Conservation (phyloP, 2,113 vertebrate genomes). For the Suncus etruscus region DNA sequence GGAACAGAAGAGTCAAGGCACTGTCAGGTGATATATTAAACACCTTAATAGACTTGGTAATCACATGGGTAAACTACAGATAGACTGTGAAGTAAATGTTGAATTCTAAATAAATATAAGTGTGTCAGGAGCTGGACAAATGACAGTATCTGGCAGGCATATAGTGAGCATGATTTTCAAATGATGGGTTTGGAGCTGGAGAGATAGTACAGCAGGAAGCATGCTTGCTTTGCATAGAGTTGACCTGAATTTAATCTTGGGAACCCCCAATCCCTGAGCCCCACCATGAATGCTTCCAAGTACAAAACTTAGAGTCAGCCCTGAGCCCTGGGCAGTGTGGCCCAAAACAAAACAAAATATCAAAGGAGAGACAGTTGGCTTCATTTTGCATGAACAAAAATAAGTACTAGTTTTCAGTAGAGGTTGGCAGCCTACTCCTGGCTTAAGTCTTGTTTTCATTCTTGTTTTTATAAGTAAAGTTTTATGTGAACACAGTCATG, state of each 20-base stretch:
- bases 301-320: too few relatives aligned
- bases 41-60: background rate
- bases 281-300: too few relatives aligned
- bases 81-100: background rate
- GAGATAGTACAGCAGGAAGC: too few relatives aligned
- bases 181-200: background rate
- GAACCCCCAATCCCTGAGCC: too few relatives aligned
- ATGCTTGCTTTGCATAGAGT: too few relatives aligned
- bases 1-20: slow-evolving; percentile 5
- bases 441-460: background rate
- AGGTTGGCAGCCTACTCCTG: too few relatives aligned
- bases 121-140: background rate
- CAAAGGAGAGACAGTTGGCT: too few relatives aligned
- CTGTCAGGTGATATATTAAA: background rate
- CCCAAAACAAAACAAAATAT: too few relatives aligned
- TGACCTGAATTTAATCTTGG: too few relatives aligned
- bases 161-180: slow-evolving; percentile 32
- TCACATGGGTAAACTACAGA: background rate
- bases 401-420: too few relatives aligned
- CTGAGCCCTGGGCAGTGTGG: too few relatives aligned
- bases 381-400: too few relatives aligned
- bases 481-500: background rate
- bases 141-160: background rate
- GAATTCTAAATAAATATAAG: background rate
- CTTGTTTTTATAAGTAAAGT: background rate